These are phyloP conservation scores for Syncerus caffer DNA, from an alignment of 2,797 vertebrate species.

Conservation along the genomic window DNA sequence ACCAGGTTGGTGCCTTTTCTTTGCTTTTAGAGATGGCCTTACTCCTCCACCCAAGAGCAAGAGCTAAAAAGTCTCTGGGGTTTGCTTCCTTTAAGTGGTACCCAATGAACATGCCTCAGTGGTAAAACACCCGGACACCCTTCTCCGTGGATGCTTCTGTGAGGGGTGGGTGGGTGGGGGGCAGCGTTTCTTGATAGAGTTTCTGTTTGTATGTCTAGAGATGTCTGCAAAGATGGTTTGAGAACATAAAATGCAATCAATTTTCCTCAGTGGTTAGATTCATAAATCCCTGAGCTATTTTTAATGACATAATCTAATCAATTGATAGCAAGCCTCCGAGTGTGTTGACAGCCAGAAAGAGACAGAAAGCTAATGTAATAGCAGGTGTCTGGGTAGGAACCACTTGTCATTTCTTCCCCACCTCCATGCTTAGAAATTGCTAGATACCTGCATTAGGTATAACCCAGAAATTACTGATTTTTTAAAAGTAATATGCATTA, in stretches of 20 bases:
- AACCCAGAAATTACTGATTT: background rate
- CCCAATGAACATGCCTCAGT: background rate
- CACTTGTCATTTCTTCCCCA: background rate
- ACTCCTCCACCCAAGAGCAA: background rate
- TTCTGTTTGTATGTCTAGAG: slow-evolving; percentile 49
- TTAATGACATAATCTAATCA: slow-evolving; percentile 78
- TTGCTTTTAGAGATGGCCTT: background rate
- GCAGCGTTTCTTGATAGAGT: background rate
- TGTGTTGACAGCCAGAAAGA: slow-evolving; percentile 60
- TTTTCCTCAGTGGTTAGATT: slow-evolving; percentile 71
- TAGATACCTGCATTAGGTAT: background rate
- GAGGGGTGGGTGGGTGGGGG: background rate
- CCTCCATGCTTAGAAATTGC: background rate
- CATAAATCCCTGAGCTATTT: slow-evolving; percentile 74
- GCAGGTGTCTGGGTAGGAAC: slow-evolving; percentile 1
- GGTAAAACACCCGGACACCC: background rate
- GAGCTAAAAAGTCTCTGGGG: background rate
- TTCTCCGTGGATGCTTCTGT: background rate
- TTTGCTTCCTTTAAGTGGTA: slow-evolving; percentile 18
- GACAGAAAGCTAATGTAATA: slow-evolving; percentile 41
- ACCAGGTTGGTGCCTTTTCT: background rate
- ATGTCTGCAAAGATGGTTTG: slow-evolving; percentile 37
- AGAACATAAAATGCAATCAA: slow-evolving; percentile 60
- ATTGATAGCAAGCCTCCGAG: slow-evolving; percentile 68
- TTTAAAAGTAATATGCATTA: background rate